Evolutionary conservation across 2,797 vertebrate species (phyloP).

Genomic region (Chromis chromis): DNA sequence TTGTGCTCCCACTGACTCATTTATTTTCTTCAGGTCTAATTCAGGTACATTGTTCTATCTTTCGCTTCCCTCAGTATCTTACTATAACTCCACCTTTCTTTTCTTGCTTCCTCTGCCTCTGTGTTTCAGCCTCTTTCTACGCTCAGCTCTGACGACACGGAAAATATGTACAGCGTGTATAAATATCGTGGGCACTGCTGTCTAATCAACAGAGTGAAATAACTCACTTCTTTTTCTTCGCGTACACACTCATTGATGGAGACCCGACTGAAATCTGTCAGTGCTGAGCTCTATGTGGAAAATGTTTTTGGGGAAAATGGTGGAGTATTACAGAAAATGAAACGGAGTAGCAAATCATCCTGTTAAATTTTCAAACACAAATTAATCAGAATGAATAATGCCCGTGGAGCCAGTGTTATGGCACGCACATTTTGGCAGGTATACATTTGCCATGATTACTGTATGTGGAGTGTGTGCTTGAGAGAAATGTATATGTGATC

Average conservation of each 20-base stretch:
- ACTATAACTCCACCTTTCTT: background rate
- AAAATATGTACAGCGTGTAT: slow-evolving; percentile 63
- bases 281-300: slow-evolving; percentile 56
- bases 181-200: slow-evolving; percentile 57
- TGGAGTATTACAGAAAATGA: slow-evolving; percentile 47
- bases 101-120: slow-evolving; percentile 14
- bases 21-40: slow-evolving; percentile 17
- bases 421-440: slow-evolving; percentile 46
- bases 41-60: slow-evolving; percentile 16
- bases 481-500: slow-evolving; percentile 36
- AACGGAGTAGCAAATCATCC: slow-evolving; percentile 54
- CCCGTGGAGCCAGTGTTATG: slow-evolving; percentile 56
- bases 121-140: slow-evolving; percentile 32
- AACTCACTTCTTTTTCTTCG: slow-evolving; percentile 35
- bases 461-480: slow-evolving; percentile 15
- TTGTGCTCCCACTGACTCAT: background rate
- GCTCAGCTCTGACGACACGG: slow-evolving; percentile 56
- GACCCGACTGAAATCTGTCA: slow-evolving; percentile 62
- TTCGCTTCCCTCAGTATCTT: slow-evolving; percentile 8
- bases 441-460: slow-evolving; percentile 41
- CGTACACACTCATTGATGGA: slow-evolving; percentile 28
- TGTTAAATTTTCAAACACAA: slow-evolving; percentile 65
- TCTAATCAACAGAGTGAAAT: slow-evolving; percentile 65
- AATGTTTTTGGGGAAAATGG: slow-evolving; percentile 40
- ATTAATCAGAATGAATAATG: slow-evolving; percentile 73